Percentiles rank a stretch among this genome's conserved stretches.
Evolutionary conservation across 2,888 invertebrate species (phyloP).

Genomic region (Xiphydria camelus): DNA sequence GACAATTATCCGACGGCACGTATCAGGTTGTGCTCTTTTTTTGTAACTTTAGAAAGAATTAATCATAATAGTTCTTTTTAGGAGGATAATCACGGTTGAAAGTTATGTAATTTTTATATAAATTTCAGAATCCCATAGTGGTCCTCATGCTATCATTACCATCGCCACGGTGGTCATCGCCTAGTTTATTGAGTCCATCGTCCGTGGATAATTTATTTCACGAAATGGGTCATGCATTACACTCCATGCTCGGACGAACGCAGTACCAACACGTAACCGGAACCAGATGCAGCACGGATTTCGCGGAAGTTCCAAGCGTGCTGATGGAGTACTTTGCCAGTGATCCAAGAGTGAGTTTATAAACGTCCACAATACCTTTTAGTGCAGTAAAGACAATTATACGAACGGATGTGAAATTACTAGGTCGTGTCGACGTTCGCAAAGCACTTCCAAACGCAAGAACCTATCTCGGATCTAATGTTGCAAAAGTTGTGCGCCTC

Average conservation of each 20-base stretch:
- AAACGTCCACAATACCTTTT: neutral
- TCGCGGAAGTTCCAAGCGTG: slow-evolving; percentile 98
- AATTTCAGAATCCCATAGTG: slow-evolving; percentile 78
- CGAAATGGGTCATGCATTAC: slow-evolving; percentile 98
- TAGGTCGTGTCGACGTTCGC: slow-evolving; percentile 85
- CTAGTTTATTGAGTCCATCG: slow-evolving; percentile 78
- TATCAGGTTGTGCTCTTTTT: slow-evolving; percentile 69
- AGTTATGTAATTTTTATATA: slow-evolving; percentile 7
- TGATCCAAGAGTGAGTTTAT: slow-evolving; percentile 71
- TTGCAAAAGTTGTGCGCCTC: slow-evolving; percentile 80
- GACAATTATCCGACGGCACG: slow-evolving; percentile 72
- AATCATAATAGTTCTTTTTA: neutral
- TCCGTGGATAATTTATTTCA: slow-evolving; percentile 97
- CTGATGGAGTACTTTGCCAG: slow-evolving; percentile 97
- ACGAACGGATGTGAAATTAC: slow-evolving; percentile 13
- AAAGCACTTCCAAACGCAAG: slow-evolving; percentile 86
- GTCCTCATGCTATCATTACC: slow-evolving; percentile 90
- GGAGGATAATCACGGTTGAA: neutral
- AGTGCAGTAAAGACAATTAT: neutral
- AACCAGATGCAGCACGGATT: slow-evolving; percentile 95
- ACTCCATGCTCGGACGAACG: slow-evolving; percentile 96
- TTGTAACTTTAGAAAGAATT: neutral
- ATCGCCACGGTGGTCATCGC: slow-evolving; percentile 73
- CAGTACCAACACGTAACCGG: slow-evolving; percentile 96
- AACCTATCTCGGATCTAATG: slow-evolving; percentile 80